phyloP scores from a whole-genome alignment of 2,113 vertebrate genomes.

The Vicugna pacos region DNA sequence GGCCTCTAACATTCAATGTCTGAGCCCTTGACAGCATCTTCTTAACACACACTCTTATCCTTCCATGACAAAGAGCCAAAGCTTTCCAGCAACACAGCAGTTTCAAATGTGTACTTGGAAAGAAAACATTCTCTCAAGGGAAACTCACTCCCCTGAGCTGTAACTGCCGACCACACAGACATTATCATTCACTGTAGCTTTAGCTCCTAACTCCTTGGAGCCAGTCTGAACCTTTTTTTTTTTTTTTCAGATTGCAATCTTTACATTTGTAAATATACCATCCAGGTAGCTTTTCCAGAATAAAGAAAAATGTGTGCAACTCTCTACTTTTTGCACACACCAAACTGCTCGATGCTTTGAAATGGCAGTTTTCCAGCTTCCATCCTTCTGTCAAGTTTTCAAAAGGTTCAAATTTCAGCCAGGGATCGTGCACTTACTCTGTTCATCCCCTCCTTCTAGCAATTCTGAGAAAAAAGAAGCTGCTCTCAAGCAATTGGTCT shows the following conservation, averaged over 20 bases:
- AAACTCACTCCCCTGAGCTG: neutral
- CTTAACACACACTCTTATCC: neutral
- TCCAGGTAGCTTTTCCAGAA: neutral
- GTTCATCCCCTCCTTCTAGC: neutral
- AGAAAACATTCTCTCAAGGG: neutral
- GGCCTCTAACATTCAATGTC: neutral
- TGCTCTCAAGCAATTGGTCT: neutral
- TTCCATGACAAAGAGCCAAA: neutral
- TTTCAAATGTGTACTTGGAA: neutral
- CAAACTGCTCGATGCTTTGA: neutral
- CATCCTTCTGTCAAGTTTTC: neutral
- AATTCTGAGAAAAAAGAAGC: neutral
- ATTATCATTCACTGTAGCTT: neutral
- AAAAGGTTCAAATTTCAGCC: neutral
- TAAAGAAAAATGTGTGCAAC: neutral
- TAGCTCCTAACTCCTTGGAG: neutral
- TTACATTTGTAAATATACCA: neutral
- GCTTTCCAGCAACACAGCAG: neutral
- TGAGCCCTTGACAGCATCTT: neutral
- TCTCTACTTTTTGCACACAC: neutral
- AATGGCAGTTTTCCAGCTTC: neutral
- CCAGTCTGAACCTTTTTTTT: neutral
- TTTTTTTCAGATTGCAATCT: neutral
- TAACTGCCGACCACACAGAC: neutral
- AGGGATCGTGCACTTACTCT: neutral